Conservation (phyloP, 1,140 invertebrate genomes). For the Riptortus pedestris region DNA sequence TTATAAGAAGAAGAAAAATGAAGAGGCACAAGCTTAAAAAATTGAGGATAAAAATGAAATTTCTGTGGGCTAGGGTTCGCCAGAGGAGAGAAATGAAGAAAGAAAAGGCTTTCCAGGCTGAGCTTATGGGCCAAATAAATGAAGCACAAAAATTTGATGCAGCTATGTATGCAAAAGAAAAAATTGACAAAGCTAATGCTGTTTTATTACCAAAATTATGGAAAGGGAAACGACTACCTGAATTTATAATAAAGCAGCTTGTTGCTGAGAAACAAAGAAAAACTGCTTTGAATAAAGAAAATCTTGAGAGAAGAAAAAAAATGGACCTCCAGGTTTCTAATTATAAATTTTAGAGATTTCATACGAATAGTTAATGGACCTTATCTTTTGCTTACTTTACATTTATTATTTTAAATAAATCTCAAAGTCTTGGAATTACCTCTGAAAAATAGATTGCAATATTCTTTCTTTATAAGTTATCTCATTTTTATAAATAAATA, state of each 20-base stretch:
- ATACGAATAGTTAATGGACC: not conserved
- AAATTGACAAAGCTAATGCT: constrained; percentile 50
- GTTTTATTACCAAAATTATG: constrained; percentile 49
- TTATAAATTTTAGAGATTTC: constrained; percentile 29
- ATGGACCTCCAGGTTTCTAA: constrained; percentile 26
- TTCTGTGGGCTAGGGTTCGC: constrained; percentile 56
- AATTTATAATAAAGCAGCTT: constrained; percentile 48
- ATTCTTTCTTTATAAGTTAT: too few relatives aligned
- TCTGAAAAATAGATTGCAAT: too few relatives aligned
- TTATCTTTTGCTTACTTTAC: too few relatives aligned
- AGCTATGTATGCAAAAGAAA: constrained; percentile 53
- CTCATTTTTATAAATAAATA: too few relatives aligned
- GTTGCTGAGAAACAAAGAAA: constrained; percentile 33
- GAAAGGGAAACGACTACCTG: constrained; percentile 52
- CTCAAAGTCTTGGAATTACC: too few relatives aligned
- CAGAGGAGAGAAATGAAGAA: constrained; percentile 55
- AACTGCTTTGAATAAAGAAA: constrained; percentile 28
- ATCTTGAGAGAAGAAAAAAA: constrained; percentile 25
- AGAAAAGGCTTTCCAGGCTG: constrained; percentile 64
- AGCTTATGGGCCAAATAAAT: constrained; percentile 54
- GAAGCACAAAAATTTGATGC: constrained; percentile 64
- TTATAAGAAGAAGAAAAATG: constrained; percentile 72
- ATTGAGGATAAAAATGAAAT: constrained; percentile 63
- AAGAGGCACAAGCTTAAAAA: constrained; percentile 74
- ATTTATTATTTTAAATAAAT: too few relatives aligned